Evolutionary conservation across 1,140 invertebrate genomes (phyloP).

Genomic region (Cheumatopsyche charites): DNA sequence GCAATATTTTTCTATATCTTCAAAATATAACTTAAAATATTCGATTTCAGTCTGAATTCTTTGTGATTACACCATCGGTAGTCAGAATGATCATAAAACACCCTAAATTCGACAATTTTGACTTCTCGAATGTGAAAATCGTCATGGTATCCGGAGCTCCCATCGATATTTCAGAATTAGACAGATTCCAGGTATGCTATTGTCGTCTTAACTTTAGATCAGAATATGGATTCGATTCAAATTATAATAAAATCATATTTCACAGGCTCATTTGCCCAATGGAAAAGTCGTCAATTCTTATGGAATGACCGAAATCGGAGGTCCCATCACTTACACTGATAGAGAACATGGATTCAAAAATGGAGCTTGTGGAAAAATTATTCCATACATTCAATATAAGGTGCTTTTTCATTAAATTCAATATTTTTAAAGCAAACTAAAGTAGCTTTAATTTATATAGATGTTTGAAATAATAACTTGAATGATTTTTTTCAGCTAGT

Average conservation of each 20-base stretch:
- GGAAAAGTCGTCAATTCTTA: constrained; percentile 37
- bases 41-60: constrained; percentile 13
- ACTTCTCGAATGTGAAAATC: constrained; percentile 25
- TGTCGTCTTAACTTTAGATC: not conserved
- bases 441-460: not conserved
- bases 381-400: constrained; percentile 48
- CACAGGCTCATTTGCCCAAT: constrained; percentile 22
- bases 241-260: not conserved
- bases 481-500: constrained; percentile 9
- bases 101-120: not conserved
- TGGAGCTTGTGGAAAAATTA: constrained; percentile 44
- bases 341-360: constrained; percentile 9
- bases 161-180: constrained; percentile 26
- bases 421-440: not conserved
- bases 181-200: not conserved
- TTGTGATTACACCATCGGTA: constrained; percentile 28
- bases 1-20: not conserved
- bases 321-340: constrained; percentile 33
- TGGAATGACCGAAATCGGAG: constrained; percentile 37
- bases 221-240: not conserved
- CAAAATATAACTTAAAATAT: not conserved
- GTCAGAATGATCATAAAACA: constrained; percentile 29
- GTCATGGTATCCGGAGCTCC: constrained; percentile 37
- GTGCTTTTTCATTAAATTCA: constrained; percentile 39
- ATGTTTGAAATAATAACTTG: not conserved